phyloP scores from a whole-genome alignment of 2,113 vertebrate species.

The Anseranas semipalmata region DNA sequence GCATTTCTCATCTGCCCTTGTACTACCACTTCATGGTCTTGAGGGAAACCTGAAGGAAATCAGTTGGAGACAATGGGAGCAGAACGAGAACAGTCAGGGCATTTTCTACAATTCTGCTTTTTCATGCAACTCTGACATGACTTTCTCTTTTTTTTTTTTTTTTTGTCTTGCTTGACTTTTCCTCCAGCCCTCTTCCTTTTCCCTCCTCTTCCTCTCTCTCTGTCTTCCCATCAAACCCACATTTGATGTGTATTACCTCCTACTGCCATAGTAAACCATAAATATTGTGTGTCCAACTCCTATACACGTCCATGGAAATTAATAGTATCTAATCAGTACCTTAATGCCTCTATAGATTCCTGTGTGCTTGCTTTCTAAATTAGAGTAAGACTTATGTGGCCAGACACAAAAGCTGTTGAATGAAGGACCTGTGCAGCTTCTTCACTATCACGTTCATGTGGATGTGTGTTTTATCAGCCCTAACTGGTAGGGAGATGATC shows the following conservation, averaged over 20 bases:
- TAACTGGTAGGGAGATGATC: not conserved
- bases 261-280: not conserved
- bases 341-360: not conserved
- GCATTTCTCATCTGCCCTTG: not conserved
- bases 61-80: not conserved
- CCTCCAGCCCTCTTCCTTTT: not conserved
- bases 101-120: not conserved
- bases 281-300: not conserved
- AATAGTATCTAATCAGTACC: not conserved
- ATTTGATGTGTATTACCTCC: not conserved
- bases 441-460: accelerated
- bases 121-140: not conserved
- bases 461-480: not conserved
- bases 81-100: not conserved
- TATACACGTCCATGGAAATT: not conserved
- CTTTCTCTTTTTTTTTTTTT: not conserved
- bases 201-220: not conserved
- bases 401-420: not conserved
- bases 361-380: not conserved
- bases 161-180: not conserved
- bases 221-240: not conserved
- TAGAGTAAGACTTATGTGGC: not conserved
- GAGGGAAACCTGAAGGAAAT: not conserved
- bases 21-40: not conserved
- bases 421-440: not conserved